Conservation (phyloP, 2,113 vertebrate genomes). For the Protomyctophum bolini region DNA sequence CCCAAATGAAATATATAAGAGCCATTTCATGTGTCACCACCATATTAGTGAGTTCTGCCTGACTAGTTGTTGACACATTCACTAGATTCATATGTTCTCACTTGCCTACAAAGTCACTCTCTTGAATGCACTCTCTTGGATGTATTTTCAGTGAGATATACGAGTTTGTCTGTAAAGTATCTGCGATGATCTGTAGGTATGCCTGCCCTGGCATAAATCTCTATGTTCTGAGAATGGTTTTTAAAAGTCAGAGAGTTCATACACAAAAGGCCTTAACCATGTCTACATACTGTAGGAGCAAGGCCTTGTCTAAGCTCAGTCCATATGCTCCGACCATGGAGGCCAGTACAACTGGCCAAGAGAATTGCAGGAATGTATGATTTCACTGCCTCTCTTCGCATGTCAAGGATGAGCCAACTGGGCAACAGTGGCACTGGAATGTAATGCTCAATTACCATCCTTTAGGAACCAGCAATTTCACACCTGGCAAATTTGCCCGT, state of each 20-base stretch:
- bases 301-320: slow-evolving; percentile 33
- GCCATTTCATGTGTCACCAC: too few relatives aligned
- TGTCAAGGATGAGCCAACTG: slow-evolving; percentile 59
- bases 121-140: neutral
- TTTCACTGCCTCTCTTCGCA: slow-evolving; percentile 50
- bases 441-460: slow-evolving; percentile 4
- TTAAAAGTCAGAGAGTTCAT: slow-evolving; percentile 10
- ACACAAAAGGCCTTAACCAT: neutral
- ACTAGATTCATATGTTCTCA: too few relatives aligned
- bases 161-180: neutral
- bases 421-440: slow-evolving; percentile 27
- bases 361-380: slow-evolving; percentile 65
- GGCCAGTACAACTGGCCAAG: slow-evolving; percentile 47
- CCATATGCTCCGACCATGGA: slow-evolving; percentile 43
- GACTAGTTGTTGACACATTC: neutral
- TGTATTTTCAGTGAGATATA: neutral
- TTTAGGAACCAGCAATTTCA: neutral
- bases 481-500: neutral
- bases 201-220: slow-evolving; percentile 6
- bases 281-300: slow-evolving; percentile 11
- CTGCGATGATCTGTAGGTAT: slow-evolving; percentile 2
- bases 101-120: neutral
- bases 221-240: slow-evolving; percentile 22
- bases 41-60: neutral
- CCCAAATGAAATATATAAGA: too few relatives aligned